Conservation (phyloP, 1,140 invertebrate genomes). For the Harpegnathos saltator region DNA sequence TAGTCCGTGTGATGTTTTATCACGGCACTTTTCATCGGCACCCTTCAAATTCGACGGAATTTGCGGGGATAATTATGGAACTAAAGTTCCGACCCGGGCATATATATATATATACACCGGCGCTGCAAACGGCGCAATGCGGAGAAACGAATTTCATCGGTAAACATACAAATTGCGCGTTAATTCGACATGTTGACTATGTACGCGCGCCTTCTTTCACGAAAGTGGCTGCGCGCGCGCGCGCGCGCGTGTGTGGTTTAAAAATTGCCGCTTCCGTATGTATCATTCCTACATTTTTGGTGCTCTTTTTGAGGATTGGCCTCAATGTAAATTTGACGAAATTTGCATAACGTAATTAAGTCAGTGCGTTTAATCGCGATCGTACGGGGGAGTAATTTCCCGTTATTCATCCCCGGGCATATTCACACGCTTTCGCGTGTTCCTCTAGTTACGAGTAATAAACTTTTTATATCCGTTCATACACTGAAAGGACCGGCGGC, state of each 20-base stretch:
- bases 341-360: not conserved
- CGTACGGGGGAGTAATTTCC: not conserved
- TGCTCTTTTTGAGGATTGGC: not conserved
- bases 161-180: constrained; percentile 16
- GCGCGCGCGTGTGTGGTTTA: not conserved
- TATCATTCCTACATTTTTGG: not conserved
- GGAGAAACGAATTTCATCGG: constrained; percentile 10
- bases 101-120: too few species aligned
- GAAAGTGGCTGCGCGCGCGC: not conserved
- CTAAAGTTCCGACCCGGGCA: too few species aligned
- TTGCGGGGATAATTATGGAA: too few species aligned
- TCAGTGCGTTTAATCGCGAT: not conserved
- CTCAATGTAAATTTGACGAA: not conserved
- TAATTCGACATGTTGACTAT: not conserved
- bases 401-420: not conserved
- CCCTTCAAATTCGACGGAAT: too few species aligned
- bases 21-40: too few species aligned
- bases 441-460: constrained; percentile 21
- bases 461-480: constrained; percentile 20
- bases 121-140: not conserved
- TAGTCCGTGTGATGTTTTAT: too few species aligned
- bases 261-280: not conserved
- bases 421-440: constrained; percentile 33
- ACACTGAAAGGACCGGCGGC: not conserved
- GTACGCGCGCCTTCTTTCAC: not conserved